Evolutionary conservation across 2,888 invertebrate species (phyloP).

Genomic region (Parnassius mnemosyne): DNA sequence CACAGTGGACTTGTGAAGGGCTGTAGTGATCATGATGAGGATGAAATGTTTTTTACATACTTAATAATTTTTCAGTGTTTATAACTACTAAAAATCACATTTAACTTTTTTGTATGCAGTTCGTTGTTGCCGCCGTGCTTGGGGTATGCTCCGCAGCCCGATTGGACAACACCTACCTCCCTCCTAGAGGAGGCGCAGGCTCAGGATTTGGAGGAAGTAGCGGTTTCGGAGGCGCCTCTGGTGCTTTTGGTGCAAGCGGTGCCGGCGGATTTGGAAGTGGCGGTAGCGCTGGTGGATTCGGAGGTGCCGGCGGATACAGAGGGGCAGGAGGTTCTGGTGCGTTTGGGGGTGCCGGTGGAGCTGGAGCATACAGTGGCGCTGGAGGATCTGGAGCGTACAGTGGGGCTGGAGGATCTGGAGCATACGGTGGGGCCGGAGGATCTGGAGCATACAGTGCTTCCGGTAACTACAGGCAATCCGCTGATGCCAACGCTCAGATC

Average conservation of each 20-base stretch:
- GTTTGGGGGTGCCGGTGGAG: slow-evolving; percentile 51
- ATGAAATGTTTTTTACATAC: too few relatives aligned
- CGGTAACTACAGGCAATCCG: slow-evolving; percentile 44
- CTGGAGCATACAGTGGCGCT: slow-evolving; percentile 26
- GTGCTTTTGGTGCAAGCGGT: slow-evolving; percentile 32
- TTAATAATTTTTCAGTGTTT: too few relatives aligned
- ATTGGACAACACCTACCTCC: slow-evolving; percentile 74
- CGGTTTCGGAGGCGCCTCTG: slow-evolving; percentile 36
- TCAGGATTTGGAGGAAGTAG: slow-evolving; percentile 62
- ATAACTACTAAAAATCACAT: not conserved
- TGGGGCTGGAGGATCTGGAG: slow-evolving; percentile 35
- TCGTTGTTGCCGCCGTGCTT: slow-evolving; percentile 67
- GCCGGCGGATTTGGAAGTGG: slow-evolving; percentile 36
- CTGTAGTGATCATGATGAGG: too few relatives aligned
- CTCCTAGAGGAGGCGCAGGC: slow-evolving; percentile 68
- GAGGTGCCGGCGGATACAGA: slow-evolving; percentile 31
- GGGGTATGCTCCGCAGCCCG: slow-evolving; percentile 72
- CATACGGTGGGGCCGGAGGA: slow-evolving; percentile 36
- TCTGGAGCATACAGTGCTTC: slow-evolving; percentile 33
- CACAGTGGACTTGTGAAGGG: too few relatives aligned
- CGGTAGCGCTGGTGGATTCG: slow-evolving; percentile 33
- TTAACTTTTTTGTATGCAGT: slow-evolving; percentile 43
- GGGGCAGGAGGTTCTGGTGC: slow-evolving; percentile 32
- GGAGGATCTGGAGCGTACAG: slow-evolving; percentile 30
- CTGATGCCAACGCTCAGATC: slow-evolving; percentile 68